Evolutionary conservation across 2,113 vertebrate species (phyloP), one percentile per base, ranked within the genome.

Genomic region (Rallus limicola): DNA sequence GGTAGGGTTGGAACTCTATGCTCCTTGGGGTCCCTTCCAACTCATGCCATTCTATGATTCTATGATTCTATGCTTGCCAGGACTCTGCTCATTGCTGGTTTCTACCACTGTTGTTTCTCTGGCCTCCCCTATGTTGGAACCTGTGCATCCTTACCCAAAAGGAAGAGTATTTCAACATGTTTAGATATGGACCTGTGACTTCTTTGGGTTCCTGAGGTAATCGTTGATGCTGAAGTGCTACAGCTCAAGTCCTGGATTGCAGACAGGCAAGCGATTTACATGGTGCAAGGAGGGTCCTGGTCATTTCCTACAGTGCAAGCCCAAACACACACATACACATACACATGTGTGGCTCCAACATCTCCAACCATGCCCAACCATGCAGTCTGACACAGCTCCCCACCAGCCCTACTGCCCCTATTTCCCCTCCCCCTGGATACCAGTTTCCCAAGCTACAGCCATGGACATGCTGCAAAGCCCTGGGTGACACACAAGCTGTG

Each of bases 381-480:
- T 0, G 1, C 0, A 1, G 20, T 19, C 52, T 80, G 40, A 11
- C 2, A 0, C 62, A 56, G 31, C 40, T 67, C 33, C 48, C 26
- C 6, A 1, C 34, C 13, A 38, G 16, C 29, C 38, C n/a, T n/a
- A 28, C 2, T 1, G 2, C 33, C 18, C 23, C 42, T 26, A 2
- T 18, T 55, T 83, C 65, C 31, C 15, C 25, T 26, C 12, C 36
- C 31, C 44, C 16, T 0, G 1, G 52, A 34, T 1, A 1, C 29
- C 4, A 0, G 8, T 2, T 28, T 38, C 64, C 5, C 0, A 1
- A 3, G 63, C 21, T 16, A 63, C 69, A 76, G 63, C 48, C 3
- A 0, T 17, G 34, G 46, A 2, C 23, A 9, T 11, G 23, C 26
- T 0, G 1, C 9, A 18, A 13, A 5, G 5, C 13, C 5, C 3